Evolutionary conservation across 2,113 vertebrate genomes (phyloP).

Genomic region (Tamias sibiricus): DNA sequence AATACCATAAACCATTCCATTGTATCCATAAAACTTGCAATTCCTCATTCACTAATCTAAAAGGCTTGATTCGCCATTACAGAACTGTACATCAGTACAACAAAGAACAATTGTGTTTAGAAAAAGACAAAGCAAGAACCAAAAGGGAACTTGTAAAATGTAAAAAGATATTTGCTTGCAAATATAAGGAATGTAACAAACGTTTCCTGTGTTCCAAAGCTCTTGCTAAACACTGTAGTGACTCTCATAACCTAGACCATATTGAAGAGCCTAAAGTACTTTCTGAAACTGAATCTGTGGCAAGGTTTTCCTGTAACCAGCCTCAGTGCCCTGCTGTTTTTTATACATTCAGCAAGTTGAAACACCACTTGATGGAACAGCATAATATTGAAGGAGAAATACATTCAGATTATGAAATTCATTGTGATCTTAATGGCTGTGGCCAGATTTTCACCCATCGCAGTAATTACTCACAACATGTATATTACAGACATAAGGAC

Average conservation of each 20-base stretch:
- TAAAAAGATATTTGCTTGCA: conserved; percentile 91
- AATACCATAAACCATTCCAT: conserved; percentile 97
- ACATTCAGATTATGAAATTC: conserved; percentile 89
- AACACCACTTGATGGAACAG: conserved; percentile 91
- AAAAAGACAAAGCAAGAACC: conserved; percentile 91
- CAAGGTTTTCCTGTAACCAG: conserved; percentile 93
- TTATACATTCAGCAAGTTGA: conserved; percentile 94
- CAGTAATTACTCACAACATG: conserved; percentile 92
- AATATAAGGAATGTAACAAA: conserved; percentile 91
- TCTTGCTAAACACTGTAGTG: conserved; percentile 90
- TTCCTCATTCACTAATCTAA: conserved; percentile 94
- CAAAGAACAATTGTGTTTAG: conserved; percentile 94
- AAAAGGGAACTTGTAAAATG: conserved; percentile 92
- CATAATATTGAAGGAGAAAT: conserved; percentile 87
- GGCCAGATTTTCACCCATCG: conserved; percentile 91
- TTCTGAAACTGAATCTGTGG: conserved; percentile 85
- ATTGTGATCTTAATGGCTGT: conserved; percentile 94
- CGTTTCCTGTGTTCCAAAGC: conserved; percentile 89
- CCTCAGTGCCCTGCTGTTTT: conserved; percentile 92
- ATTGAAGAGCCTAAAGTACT: conserved; percentile 87
- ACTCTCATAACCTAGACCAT: conserved; percentile 87
- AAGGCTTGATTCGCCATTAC: conserved; percentile 95
- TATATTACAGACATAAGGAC: conserved; percentile 91
- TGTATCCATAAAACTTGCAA: conserved; percentile 96
- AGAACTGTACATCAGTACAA: conserved; percentile 95